Evolutionary conservation across 2,797 vertebrate genomes (phyloP).

Genomic region (Silurus lanzhouensis): DNA sequence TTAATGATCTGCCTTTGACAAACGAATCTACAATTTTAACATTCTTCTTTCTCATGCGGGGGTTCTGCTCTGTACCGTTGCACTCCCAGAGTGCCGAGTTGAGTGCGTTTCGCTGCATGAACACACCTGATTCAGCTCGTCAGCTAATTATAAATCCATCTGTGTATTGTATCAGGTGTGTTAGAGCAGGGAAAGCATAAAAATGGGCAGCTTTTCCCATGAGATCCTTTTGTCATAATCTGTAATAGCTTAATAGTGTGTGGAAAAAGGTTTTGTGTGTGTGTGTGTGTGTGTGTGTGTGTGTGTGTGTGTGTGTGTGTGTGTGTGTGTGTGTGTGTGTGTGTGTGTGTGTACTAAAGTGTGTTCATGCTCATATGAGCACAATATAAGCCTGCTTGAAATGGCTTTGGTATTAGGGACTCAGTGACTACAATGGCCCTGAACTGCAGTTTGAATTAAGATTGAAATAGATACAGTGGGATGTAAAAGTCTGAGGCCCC

Average conservation of each 20-base stretch:
- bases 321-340: too few relatives aligned
- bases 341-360: neutral
- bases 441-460: conserved; percentile 30
- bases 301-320: neutral
- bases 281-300: neutral
- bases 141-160: conserved; percentile 3
- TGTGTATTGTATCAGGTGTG: conserved; percentile 22
- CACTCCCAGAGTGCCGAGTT: neutral
- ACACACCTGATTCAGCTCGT: conserved; percentile 10
- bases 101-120: conserved; percentile 5
- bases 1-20: conserved; percentile 4
- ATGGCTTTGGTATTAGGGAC: conserved; percentile 22
- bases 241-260: conserved; percentile 18
- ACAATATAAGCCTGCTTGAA: conserved; percentile 34
- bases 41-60: conserved; percentile 18
- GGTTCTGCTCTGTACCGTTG: neutral
- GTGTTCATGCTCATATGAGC: conserved; percentile 30
- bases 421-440: conserved; percentile 28
- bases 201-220: conserved; percentile 7
- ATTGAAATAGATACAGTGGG: neutral
- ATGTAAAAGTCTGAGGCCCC: too few relatives aligned
- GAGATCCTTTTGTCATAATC: conserved; percentile 11
- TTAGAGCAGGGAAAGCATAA: conserved; percentile 20
- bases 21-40: conserved; percentile 19
- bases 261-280: conserved; percentile 6